A percentile compares a stretch with the other conserved stretches of the same genome.
Conservation (phyloP, 2,797 vertebrate genomes). For the Setipinna tenuifilis region DNA sequence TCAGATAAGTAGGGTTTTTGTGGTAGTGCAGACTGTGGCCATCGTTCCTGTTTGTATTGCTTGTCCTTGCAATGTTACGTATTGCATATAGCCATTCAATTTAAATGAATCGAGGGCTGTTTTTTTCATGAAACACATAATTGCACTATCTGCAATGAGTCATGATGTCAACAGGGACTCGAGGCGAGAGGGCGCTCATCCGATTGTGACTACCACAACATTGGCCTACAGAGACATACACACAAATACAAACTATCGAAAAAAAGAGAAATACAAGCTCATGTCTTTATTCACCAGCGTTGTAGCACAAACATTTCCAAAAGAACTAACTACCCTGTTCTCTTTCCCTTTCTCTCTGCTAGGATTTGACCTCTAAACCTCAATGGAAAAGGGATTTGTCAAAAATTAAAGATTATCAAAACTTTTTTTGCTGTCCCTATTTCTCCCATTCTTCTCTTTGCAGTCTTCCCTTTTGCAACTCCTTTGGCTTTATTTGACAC, state of each 20-base stretch:
- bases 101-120: constrained; percentile 69
- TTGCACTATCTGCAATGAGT: constrained; percentile 71
- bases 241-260: constrained; percentile 3
- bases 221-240: constrained; percentile 59
- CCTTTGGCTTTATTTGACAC: constrained; percentile 55
- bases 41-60: background rate
- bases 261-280: constrained; percentile 61
- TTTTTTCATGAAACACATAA: constrained; percentile 67
- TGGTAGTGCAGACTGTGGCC: background rate
- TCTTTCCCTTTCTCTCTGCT: constrained; percentile 36
- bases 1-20: constrained; percentile 6
- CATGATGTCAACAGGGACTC: constrained; percentile 59
- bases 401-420: background rate
- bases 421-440: background rate
- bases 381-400: background rate
- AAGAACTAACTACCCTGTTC: constrained; percentile 38
- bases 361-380: background rate
- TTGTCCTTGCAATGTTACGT: constrained; percentile 45
- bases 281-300: constrained; percentile 56
- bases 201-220: constrained; percentile 70
- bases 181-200: constrained; percentile 68
- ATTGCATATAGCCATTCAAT: constrained; percentile 61
- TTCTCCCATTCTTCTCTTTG: background rate
- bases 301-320: constrained; percentile 32
- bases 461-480: background rate